Base-by-base conservation (phyloP, 2,888 invertebrate genomes). In the Clitarchus hookeri region DNA sequence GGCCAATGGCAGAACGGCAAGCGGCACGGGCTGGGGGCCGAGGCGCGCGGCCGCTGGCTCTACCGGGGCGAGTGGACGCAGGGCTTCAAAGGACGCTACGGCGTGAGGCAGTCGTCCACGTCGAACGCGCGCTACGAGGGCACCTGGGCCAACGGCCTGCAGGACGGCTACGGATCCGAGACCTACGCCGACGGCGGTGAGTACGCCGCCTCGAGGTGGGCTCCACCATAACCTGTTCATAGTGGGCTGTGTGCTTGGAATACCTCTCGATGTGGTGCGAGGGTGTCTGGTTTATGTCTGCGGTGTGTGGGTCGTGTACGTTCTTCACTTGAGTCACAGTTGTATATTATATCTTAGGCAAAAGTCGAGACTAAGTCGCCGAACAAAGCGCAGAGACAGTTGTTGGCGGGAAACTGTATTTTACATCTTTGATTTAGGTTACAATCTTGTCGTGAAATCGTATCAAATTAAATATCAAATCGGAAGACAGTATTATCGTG, bases 1-100 rank as follows among this genome's bases (percentile, higher is more conserved):
- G 99, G 99, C 88, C 98, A 99, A 93, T 99, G 99, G 99, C 99
- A 98, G 93, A 99, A 99, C 92, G 99, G 99, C 88, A 98, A 99
- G 92, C 94, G 99, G 85, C 99, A 99, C 92, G 99, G 99, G 16
- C 93, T 99, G 90, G 99, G 99, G 87, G 97, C 99, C 91, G 99
- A 99, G 92, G 97, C 97, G 88, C 95, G 99, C 88, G 99, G 99
- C 83, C 95, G 98, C 86, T 99, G 99, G 97, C 94, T 98, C 89
- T 99, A 99, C 93, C 95, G 98, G 88, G 99, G 99, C 88, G 99
- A 99, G 93, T 99, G 99, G 98, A 98, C 98, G 87, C 98, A 98
- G 91, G 99, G 99, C 83, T 98, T 97, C 93, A 99, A 99, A 92
- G 99, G 99, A 85, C 96, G 99, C 88, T 99, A 99, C 93, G 99